These are phyloP conservation scores for Eulimnadia texana DNA, from an alignment of 1,140 invertebrate species.

Conservation along the genomic window DNA sequence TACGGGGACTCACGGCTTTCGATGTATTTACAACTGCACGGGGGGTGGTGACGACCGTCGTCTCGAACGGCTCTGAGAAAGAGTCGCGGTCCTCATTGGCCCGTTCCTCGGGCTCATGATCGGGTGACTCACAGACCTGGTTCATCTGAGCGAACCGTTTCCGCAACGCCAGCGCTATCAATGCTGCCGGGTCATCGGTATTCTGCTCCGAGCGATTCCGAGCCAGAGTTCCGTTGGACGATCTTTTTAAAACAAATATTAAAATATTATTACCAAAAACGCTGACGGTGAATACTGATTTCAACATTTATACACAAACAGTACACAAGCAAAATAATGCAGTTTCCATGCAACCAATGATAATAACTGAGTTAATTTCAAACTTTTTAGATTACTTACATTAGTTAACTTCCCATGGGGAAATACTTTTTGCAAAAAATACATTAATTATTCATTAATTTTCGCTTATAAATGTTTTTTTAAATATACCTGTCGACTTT, in stretches of 20 bases:
- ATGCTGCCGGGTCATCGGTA: conserved; percentile 8
- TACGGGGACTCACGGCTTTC: not conserved
- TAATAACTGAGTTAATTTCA: no score
- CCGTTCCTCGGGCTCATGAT: conserved; percentile 5
- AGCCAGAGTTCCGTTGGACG: conserved; percentile 5
- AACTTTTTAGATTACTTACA: no score
- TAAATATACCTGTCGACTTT: conserved; percentile 16
- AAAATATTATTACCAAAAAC: no score
- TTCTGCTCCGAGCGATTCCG: not conserved
- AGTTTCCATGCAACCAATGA: no score
- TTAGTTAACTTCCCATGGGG: no score
- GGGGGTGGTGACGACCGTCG: not conserved
- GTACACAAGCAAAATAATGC: not conserved
- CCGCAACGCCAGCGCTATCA: conserved; percentile 14
- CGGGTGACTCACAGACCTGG: conserved; percentile 12
- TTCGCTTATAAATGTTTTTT: no score
- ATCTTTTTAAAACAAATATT: conserved; percentile 1
- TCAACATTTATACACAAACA: not conserved
- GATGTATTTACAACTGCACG: not conserved
- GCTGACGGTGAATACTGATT: no score
- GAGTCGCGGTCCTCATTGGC: conserved; percentile 8
- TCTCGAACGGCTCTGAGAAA: conserved; percentile 7
- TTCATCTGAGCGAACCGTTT: conserved; percentile 15
- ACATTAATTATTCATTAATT: no score
- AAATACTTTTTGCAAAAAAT: no score